These are phyloP conservation scores for Euzetes globulus DNA, from an alignment of 2,888 invertebrate genomes.

Conservation along the genomic window DNA sequence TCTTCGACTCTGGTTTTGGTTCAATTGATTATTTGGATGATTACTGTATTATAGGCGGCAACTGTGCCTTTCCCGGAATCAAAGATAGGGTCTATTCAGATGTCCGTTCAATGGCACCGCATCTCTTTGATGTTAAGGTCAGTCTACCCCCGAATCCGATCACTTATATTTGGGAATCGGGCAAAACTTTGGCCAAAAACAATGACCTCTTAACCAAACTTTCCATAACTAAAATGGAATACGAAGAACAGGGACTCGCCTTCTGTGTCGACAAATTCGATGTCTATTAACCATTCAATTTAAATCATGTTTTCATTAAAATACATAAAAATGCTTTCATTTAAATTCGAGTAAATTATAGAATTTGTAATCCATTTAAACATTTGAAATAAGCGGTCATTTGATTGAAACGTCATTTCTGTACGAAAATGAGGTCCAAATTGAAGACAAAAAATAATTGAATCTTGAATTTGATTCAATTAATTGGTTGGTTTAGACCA, in stretches of 20 bases:
- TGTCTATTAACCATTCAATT: conserved; percentile 35
- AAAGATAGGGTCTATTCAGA: conserved; percentile 64
- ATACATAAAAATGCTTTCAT: neutral
- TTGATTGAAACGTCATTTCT: neutral
- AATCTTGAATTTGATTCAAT: neutral
- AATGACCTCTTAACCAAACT: conserved; percentile 55
- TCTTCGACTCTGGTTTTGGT: neutral
- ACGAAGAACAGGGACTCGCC: conserved; percentile 72
- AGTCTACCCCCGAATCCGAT: conserved; percentile 63
- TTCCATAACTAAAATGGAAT: conserved; percentile 72
- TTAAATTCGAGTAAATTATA: too few species aligned
- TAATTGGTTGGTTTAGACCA: neutral
- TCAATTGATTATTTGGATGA: neutral
- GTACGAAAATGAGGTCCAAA: neutral
- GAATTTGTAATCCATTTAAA: too few species aligned
- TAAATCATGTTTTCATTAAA: neutral
- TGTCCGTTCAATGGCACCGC: conserved; percentile 66
- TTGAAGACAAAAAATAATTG: neutral
- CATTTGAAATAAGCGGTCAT: neutral
- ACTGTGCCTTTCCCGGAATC: conserved; percentile 77
- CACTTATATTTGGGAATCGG: conserved; percentile 83
- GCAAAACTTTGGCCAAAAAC: conserved; percentile 64
- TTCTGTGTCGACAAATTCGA: conserved; percentile 52
- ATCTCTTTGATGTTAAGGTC: conserved; percentile 68
- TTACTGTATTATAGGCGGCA: conserved; percentile 56